These are phyloP conservation scores for Caenorhabditis macrosperma DNA, from an alignment of 2,888 invertebrate genomes.

Conservation along the genomic window DNA sequence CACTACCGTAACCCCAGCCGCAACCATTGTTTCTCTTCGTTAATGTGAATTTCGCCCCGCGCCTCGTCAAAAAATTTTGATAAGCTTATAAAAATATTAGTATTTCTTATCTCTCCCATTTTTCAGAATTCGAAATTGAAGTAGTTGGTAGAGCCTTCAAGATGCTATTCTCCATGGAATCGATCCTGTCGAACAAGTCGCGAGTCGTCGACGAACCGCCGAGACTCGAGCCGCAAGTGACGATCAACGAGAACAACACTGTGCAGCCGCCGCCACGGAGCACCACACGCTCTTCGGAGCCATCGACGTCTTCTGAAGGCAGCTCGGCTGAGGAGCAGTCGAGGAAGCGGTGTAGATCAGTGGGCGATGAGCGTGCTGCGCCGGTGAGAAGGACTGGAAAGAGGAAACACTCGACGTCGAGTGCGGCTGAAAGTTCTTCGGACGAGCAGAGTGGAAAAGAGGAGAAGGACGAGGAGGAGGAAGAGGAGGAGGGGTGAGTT, in stretches of 20 bases:
- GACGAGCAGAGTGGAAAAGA: conserved; percentile 54
- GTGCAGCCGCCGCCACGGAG: conserved; percentile 1
- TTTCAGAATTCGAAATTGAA: conserved; percentile 21
- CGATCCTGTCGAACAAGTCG: conserved; percentile 44
- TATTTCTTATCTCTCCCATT: conserved; percentile 43
- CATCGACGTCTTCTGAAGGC: conserved; percentile 18
- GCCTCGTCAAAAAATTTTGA: conserved; percentile 32
- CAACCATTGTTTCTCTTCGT: conserved; percentile 11
- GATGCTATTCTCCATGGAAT: conserved; percentile 60
- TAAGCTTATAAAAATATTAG: conserved; percentile 58
- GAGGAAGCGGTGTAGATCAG: conserved; percentile 31
- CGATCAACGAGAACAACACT: conserved; percentile 12
- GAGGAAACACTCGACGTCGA: conserved; percentile 38
- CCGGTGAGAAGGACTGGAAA: conserved; percentile 32
- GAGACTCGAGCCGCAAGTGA: conserved; percentile 38
- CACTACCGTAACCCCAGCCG: conserved; percentile 19
- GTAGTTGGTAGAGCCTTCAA: background rate
- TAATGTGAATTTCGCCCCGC: conserved; percentile 18
- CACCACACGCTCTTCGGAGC: conserved; percentile 33
- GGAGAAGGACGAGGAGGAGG: conserved; percentile 40
- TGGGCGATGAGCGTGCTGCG: conserved; percentile 48
- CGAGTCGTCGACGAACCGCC: conserved; percentile 46
- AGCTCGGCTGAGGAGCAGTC: background rate
- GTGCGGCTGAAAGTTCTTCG: conserved; percentile 37
- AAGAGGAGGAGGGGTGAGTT: conserved; percentile 41